A percentile compares a stretch with the other conserved stretches of the same genome.
Evolutionary conservation across 2,797 vertebrate species (phyloP).

Genomic region (Paramormyrops hopkinsi): DNA sequence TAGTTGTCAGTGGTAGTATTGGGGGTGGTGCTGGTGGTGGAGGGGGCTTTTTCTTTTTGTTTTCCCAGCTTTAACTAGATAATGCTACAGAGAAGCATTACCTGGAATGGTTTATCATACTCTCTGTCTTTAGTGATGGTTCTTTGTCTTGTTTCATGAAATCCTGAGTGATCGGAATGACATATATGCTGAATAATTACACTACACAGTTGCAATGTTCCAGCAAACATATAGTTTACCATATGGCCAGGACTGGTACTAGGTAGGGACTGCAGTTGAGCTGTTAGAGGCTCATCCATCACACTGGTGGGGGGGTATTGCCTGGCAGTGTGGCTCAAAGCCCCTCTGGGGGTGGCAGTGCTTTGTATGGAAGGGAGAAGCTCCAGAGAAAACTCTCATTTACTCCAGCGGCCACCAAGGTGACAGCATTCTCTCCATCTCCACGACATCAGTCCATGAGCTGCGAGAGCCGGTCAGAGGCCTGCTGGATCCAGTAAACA

Average conservation of each 20-base stretch:
- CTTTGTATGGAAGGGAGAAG: not conserved
- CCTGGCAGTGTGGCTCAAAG: not conserved
- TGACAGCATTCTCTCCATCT: not conserved
- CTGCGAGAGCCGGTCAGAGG: not conserved
- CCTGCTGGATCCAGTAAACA: not conserved
- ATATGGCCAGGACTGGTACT: not conserved
- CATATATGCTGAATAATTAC: not conserved
- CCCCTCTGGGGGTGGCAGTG: not conserved
- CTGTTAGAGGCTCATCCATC: not conserved
- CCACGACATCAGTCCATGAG: not conserved
- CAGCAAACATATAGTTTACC: not conserved
- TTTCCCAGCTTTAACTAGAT: not conserved
- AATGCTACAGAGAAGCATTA: not conserved
- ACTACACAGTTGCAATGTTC: not conserved
- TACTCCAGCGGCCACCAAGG: not conserved
- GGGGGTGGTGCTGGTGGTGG: not conserved
- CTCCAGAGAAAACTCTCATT: not conserved
- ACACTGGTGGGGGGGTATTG: not conserved
- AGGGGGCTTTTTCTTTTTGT: not conserved
- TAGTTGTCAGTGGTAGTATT: not conserved
- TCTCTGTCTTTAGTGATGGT: not conserved
- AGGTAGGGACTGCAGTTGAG: not conserved
- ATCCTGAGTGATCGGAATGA: not conserved
- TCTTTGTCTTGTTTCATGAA: not conserved
- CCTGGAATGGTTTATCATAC: not conserved